These are phyloP conservation scores for Cryptotis parvus DNA, from an alignment of 2,113 vertebrate genomes.

Conservation along the genomic window DNA sequence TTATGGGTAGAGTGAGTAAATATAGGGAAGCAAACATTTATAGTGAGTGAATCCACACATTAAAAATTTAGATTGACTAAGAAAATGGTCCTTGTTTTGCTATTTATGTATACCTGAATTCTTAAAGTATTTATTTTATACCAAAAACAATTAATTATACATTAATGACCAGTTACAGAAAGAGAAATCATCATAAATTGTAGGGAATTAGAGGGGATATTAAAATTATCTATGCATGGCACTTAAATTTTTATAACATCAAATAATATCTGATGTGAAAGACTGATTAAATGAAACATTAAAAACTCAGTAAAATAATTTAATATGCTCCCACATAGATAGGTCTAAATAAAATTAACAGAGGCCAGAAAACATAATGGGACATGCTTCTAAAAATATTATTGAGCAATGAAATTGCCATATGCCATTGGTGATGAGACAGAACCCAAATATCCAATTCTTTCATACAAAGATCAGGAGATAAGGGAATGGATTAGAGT, in stretches of 20 bases:
- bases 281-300: constrained; percentile 9
- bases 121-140: constrained; percentile 61
- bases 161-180: constrained; percentile 62
- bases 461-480: background rate
- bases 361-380: background rate
- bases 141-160: constrained; percentile 64
- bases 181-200: constrained; percentile 44
- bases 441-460: background rate
- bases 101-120: constrained; percentile 45
- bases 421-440: background rate
- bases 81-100: constrained; percentile 34
- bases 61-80: constrained; percentile 68
- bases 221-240: constrained; percentile 27
- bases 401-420: constrained; percentile 26
- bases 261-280: constrained; percentile 8
- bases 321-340: background rate
- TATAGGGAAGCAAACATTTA: constrained; percentile 28
- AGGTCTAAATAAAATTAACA: constrained; percentile 7
- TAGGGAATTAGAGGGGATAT: background rate
- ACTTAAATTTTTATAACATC: constrained; percentile 30
- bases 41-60: constrained; percentile 63
- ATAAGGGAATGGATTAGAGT: background rate
- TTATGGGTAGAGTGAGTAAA: background rate
- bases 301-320: constrained; percentile 1
- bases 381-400: background rate